These are phyloP conservation scores for Papilio polytes DNA, from an alignment of 1,140 invertebrate species.

Conservation along the genomic window DNA sequence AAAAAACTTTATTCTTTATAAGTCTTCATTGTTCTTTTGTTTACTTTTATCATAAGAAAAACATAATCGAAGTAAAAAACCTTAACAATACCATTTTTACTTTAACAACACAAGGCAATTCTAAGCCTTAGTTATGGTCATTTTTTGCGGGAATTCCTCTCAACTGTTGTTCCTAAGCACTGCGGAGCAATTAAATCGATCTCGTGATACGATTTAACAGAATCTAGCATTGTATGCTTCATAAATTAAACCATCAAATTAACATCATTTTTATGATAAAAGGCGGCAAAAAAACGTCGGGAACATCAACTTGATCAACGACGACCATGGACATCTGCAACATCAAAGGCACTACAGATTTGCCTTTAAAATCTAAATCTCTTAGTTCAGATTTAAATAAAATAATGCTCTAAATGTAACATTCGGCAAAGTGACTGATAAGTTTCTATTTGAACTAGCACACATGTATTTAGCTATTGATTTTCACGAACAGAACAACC, in stretches of 20 bases:
- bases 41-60: background rate
- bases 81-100: background rate
- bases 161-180: background rate
- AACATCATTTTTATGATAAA: too few species aligned
- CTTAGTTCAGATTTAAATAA: background rate
- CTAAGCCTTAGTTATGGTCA: background rate
- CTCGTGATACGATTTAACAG: too few species aligned
- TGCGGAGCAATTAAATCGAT: too few species aligned
- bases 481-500: constrained; percentile 14
- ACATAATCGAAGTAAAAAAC: background rate
- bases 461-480: constrained; percentile 19
- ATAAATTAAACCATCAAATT: too few species aligned
- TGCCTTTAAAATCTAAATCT: too few species aligned
- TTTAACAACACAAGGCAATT: background rate
- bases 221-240: too few species aligned
- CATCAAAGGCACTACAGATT: too few species aligned
- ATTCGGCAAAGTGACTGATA: background rate
- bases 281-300: too few species aligned
- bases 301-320: too few species aligned
- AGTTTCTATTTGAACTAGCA: background rate
- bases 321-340: too few species aligned
- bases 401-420: background rate
- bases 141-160: too few species aligned
- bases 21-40: background rate
- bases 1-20: background rate